Evolutionary conservation across 2,113 vertebrate species (phyloP).

Genomic region (Eulemur rufifrons): DNA sequence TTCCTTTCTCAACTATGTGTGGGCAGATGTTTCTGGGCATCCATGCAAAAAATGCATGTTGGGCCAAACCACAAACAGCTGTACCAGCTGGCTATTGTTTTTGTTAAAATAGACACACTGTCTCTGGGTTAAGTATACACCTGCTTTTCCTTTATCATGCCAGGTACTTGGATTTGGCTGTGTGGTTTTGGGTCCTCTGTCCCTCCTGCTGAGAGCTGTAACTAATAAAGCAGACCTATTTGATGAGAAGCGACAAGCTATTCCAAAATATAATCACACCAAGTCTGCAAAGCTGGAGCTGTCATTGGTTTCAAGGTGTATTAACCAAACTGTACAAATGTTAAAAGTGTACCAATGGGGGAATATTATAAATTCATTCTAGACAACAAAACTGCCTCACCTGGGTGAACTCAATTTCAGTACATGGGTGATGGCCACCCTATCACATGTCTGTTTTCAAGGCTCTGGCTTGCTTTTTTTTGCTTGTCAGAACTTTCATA

Average conservation of each 20-base stretch:
- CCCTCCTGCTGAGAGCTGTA: constrained; percentile 78
- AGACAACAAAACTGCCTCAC: constrained; percentile 62
- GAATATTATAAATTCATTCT: constrained; percentile 71
- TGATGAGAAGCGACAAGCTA: constrained; percentile 79
- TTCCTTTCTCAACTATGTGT: constrained; percentile 14
- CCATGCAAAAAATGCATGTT: constrained; percentile 48
- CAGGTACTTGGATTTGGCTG: constrained; percentile 81
- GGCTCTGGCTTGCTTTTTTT: constrained; percentile 51
- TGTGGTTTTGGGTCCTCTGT: constrained; percentile 79
- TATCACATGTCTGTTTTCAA: background rate
- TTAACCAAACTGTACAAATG: constrained; percentile 79
- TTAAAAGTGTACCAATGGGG: constrained; percentile 74
- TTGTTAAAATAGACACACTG: constrained; percentile 42
- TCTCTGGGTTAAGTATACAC: constrained; percentile 62
- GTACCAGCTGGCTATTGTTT: constrained; percentile 43
- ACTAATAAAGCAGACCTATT: constrained; percentile 79
- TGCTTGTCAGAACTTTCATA: constrained; percentile 48
- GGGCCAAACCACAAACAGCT: constrained; percentile 64
- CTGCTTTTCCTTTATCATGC: constrained; percentile 77
- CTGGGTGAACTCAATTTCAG: constrained; percentile 47
- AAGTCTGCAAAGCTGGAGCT: constrained; percentile 72
- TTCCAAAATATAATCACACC: constrained; percentile 78
- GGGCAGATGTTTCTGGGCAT: constrained; percentile 66
- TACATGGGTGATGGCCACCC: constrained; percentile 13
- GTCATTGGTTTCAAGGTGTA: constrained; percentile 78